phyloP scores from a whole-genome alignment of 2,113 vertebrate species.

The Archilochus colubris region DNA sequence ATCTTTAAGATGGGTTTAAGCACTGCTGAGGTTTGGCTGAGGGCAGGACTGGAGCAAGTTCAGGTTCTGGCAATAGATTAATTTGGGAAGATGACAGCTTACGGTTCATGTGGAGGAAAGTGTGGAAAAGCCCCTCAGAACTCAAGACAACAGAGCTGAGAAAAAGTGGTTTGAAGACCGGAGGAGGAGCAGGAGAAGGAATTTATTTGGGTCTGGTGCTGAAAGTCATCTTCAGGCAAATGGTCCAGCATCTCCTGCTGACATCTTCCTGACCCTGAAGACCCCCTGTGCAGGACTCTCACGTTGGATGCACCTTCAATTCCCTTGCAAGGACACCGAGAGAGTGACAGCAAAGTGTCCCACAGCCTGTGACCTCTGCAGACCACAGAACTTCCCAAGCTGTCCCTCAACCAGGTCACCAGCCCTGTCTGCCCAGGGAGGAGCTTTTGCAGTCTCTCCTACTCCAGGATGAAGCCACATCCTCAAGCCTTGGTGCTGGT shows the following conservation, averaged over 20 bases:
- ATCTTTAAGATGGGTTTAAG: background rate
- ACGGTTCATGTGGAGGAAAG: accelerated
- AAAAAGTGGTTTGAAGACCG: background rate
- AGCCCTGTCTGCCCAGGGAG: background rate
- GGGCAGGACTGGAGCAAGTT: background rate
- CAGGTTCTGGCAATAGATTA: background rate
- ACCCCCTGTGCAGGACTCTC: accelerated
- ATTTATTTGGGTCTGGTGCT: background rate
- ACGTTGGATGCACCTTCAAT: accelerated
- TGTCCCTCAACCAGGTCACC: background rate
- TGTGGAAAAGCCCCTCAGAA: background rate
- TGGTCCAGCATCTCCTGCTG: accelerated
- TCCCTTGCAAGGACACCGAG: accelerated
- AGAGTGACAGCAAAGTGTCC: background rate
- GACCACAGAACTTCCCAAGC: accelerated
- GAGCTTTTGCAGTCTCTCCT: background rate
- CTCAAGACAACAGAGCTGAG: accelerated
- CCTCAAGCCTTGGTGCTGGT: background rate
- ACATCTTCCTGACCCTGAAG: background rate
- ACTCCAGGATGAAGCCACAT: background rate
- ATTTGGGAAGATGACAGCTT: accelerated
- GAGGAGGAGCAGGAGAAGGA: background rate
- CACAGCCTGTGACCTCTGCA: background rate
- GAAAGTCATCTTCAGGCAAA: background rate
- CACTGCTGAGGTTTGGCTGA: background rate